A percentile compares a stretch with the other conserved stretches of the same genome.
phyloP scores from a whole-genome alignment of 2,888 invertebrate species.

The Acanthosepion pharaonis region DNA sequence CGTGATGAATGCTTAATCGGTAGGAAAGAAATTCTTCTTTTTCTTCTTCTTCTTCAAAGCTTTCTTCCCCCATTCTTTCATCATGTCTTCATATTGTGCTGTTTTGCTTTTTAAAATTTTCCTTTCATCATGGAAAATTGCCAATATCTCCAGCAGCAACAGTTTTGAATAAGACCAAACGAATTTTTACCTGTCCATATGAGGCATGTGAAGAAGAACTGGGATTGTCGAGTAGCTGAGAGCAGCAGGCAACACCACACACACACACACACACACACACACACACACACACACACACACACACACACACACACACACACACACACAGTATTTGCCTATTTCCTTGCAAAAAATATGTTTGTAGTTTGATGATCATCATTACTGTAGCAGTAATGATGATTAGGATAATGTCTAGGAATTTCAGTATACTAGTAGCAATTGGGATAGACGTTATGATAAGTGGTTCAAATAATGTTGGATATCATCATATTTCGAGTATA shows the following conservation, averaged over 20 bases:
- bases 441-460: background rate
- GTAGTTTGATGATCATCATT: background rate
- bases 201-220: background rate
- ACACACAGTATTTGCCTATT: background rate
- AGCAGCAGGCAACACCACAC: background rate
- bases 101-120: background rate
- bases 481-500: background rate
- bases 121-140: background rate
- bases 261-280: background rate
- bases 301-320: background rate
- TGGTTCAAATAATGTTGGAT: background rate
- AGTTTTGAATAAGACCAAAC: conserved; percentile 8
- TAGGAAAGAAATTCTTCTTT: background rate
- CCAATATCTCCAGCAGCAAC: background rate
- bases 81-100: conserved; percentile 25
- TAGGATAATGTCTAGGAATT: background rate
- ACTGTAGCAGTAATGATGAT: background rate
- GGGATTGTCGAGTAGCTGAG: background rate
- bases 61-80: conserved; percentile 44
- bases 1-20: no score
- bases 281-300: background rate
- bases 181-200: conserved; percentile 8
- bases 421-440: background rate
- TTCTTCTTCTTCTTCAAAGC: conserved; percentile 34
- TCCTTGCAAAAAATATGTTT: background rate